Percentiles rank a stretch among this genome's conserved stretches.
These are phyloP conservation scores for Chamaea fasciata DNA, from an alignment of 2,113 vertebrate genomes.

Conservation along the genomic window DNA sequence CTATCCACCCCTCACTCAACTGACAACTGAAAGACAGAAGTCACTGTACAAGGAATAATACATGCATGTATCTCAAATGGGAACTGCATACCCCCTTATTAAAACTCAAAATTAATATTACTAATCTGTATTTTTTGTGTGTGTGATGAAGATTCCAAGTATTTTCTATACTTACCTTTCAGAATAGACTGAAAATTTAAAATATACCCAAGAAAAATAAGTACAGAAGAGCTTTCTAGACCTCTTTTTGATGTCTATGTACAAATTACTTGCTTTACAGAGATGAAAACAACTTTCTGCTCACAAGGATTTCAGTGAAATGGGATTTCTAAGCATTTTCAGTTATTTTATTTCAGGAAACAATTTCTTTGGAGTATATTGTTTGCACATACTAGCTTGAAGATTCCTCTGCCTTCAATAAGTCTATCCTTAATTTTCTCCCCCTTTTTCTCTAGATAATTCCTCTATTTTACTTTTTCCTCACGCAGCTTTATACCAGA, in stretches of 20 bases:
- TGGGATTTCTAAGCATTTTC: background rate
- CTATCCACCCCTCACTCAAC: background rate
- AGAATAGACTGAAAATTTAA: background rate
- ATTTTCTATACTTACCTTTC: background rate
- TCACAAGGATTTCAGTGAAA: background rate
- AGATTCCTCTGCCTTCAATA: background rate
- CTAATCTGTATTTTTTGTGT: background rate
- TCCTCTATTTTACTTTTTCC: background rate
- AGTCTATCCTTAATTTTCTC: background rate
- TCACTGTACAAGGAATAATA: background rate
- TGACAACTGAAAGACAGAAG: background rate
- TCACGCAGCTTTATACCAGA: background rate
- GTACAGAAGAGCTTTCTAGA: background rate
- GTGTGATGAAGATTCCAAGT: background rate
- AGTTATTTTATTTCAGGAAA: background rate
- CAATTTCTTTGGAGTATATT: background rate
- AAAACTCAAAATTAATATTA: background rate
- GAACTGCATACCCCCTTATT: background rate
- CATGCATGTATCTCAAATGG: background rate
- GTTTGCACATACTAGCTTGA: background rate
- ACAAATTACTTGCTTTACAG: background rate
- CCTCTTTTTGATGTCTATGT: background rate
- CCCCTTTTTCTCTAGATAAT: background rate
- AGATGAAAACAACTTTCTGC: background rate
- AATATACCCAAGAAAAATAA: background rate